Evolutionary conservation across 1,140 invertebrate species (phyloP), one percentile per base, ranked within the genome.

Genomic region (Asobara japonica): DNA sequence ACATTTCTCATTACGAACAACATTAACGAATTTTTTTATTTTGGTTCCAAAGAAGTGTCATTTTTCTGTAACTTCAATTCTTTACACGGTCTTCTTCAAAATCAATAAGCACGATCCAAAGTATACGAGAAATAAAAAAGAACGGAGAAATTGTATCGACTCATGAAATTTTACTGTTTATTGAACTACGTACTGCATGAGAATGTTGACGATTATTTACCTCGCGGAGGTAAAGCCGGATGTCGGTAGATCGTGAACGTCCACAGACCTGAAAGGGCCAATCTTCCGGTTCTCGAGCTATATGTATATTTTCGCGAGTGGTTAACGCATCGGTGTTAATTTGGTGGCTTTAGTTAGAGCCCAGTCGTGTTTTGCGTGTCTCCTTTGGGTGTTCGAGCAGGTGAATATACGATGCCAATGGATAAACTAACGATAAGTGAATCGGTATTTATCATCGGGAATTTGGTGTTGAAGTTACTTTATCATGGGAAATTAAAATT

Each of bases 311-410:
- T 62, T 56, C 71, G 61, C 62, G 56, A 45, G 74, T 71, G 64
- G 77, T 81, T 79, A 79, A 79, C 75, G 72, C 73, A 79, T 81
- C 73, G 69, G 65, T 78, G 79, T 81, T 81, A 80, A 81, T 82
- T 82, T 79, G 76, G 7, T 45, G 27, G 41, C 62, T 33, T 29
- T 31, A 22, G 51, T 27, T 27, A 25, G 18, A 13, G 51, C 25
- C 3, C 25, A 29, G 11, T 25, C 51, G 10, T 11, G 31, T 56
- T 56, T 56, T 25, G 51, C 51, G 22, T 56, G 51, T 56, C 22
- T 27, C 13, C 51, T 20, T 69, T 56, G 68, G 76, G 76, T 78
- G 77, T 78, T 80, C 77, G 78, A 80, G 74, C 68, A 38, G 27
- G 20, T 56, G 20, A 56, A 56, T 68, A 45, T n/a, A 71, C 75